Conservation (phyloP, 1,140 invertebrate genomes). For the Nilaparvata lugens region DNA sequence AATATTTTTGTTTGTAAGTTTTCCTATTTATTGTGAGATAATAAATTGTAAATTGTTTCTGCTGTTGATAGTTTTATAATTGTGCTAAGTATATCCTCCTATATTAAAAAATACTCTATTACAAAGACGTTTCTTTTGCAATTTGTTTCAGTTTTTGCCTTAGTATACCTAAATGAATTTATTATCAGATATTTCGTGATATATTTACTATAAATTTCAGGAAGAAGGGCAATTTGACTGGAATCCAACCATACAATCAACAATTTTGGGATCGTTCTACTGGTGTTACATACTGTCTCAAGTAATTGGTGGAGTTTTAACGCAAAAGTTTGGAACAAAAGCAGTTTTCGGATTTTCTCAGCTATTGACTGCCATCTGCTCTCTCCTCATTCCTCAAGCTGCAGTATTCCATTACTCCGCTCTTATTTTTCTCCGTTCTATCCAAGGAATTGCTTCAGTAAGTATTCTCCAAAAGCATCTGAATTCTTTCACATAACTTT, state of each 20-base stretch:
- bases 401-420: constrained; percentile 48
- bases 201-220: constrained; percentile 20
- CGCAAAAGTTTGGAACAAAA: constrained; percentile 69
- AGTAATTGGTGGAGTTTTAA: constrained; percentile 60
- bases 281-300: constrained; percentile 64
- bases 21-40: too few species aligned
- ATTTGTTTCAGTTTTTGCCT: too few species aligned
- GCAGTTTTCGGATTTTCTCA: constrained; percentile 65
- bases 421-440: constrained; percentile 50
- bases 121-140: too few species aligned
- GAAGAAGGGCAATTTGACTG: constrained; percentile 48
- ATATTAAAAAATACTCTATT: too few species aligned
- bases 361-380: constrained; percentile 54
- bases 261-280: constrained; percentile 57
- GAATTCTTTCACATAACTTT: too few species aligned
- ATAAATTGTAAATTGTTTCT: too few species aligned
- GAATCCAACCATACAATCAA: constrained; percentile 47
- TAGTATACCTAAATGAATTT: too few species aligned
- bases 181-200: background rate
- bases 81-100: too few species aligned
- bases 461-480: constrained; percentile 26
- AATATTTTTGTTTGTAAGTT: too few species aligned
- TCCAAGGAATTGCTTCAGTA: constrained; percentile 58
- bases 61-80: too few species aligned
- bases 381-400: constrained; percentile 52